phyloP scores from a whole-genome alignment of 2,113 vertebrate species.

The Cariama cristata region DNA sequence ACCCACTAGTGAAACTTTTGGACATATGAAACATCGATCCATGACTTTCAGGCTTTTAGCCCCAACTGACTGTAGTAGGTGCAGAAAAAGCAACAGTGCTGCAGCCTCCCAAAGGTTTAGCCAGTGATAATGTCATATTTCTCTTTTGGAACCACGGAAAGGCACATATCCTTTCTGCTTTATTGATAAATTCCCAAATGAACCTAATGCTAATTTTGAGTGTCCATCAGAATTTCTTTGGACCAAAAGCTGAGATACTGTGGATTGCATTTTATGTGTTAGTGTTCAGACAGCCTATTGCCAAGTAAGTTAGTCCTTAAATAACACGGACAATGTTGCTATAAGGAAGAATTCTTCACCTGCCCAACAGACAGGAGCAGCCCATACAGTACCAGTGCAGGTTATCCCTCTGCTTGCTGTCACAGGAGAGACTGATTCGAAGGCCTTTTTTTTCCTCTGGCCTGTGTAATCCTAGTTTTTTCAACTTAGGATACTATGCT shows the following conservation, averaged over 20 bases:
- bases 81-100: background rate
- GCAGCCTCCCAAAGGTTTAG: background rate
- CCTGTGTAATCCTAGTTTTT: background rate
- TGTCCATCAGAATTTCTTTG: background rate
- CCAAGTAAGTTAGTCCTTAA: background rate
- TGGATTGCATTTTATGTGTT: background rate
- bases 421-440: background rate
- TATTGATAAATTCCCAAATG: background rate
- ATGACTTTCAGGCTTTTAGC: background rate
- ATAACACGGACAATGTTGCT: background rate
- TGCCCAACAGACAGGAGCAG: background rate
- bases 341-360: background rate
- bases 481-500: background rate
- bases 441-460: background rate
- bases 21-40: background rate
- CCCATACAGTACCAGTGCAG: background rate
- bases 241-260: background rate
- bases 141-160: background rate
- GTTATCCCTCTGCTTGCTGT: background rate
- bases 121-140: background rate
- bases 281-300: background rate
- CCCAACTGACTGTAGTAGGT: background rate
- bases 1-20: background rate
- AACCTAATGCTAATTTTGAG: background rate
- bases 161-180: background rate